Percentiles rank a stretch among this genome's conserved stretches.
phyloP scores from a whole-genome alignment of 2,888 invertebrate species.

The Epsilonema sp. region DNA sequence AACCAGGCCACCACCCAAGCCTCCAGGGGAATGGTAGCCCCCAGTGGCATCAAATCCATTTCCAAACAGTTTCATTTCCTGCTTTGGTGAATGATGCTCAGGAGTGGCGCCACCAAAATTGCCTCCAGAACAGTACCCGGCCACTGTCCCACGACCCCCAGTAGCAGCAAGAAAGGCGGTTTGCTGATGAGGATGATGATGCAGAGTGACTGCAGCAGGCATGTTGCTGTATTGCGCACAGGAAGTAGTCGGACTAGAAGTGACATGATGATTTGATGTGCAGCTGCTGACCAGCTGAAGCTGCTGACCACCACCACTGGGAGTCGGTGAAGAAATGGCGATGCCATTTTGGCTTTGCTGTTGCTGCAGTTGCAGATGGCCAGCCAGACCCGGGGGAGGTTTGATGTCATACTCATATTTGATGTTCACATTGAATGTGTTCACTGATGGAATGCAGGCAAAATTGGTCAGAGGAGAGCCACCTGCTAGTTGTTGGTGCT shows the following conservation, averaged over 20 bases:
- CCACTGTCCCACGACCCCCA: too few relatives aligned
- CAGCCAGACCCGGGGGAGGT: slow-evolving; percentile 1
- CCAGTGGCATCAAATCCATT: not conserved
- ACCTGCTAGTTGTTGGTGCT: too few relatives aligned
- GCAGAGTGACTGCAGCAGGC: not conserved
- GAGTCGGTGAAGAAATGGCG: too few relatives aligned
- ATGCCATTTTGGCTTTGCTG: too few relatives aligned
- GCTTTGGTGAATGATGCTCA: not conserved
- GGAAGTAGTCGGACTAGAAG: not conserved
- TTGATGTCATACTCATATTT: slow-evolving; percentile 14
- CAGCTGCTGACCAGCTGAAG: not conserved
- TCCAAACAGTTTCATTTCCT: not conserved
- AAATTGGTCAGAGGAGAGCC: not conserved
- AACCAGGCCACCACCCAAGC: not conserved
- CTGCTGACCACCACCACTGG: not conserved
- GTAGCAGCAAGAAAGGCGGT: not conserved
- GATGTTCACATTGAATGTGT: slow-evolving; percentile 10
- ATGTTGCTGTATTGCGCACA: not conserved
- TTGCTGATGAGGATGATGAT: not conserved
- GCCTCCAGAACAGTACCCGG: too few relatives aligned
- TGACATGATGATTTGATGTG: not conserved
- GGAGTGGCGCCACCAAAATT: too few relatives aligned
- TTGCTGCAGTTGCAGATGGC: too few relatives aligned
- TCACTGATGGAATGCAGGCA: not conserved
- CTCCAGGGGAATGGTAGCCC: not conserved